Percentiles rank a stretch among this genome's conserved stretches.
phyloP scores from a whole-genome alignment of 2,113 vertebrate species.

The Stomatorhinus ivindoensis region DNA sequence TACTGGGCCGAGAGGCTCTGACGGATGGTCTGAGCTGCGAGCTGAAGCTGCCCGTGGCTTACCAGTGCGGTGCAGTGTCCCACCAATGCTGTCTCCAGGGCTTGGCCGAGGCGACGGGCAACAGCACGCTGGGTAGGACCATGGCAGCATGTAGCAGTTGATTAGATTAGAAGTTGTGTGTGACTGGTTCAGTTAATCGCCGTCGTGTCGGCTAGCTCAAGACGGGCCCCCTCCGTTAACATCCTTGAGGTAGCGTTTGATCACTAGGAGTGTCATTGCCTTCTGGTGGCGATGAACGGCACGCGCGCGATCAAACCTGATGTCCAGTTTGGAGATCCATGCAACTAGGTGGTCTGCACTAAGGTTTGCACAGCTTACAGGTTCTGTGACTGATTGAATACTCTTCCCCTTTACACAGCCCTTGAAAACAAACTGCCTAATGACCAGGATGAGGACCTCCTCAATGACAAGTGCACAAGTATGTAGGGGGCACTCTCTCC shows the following conservation, averaged over 20 bases:
- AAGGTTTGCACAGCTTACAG: neutral
- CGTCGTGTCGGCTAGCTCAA: too few relatives aligned
- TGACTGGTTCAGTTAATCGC: neutral
- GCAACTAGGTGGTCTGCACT: neutral
- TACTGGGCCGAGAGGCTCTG: constrained; percentile 71
- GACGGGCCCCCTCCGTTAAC: too few relatives aligned
- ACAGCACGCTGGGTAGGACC: constrained; percentile 32
- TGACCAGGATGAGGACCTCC: neutral
- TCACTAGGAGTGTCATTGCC: neutral
- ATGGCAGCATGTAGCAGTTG: neutral
- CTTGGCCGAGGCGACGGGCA: constrained; percentile 31
- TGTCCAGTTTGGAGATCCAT: neutral
- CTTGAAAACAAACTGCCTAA: neutral
- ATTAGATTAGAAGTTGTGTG: neutral
- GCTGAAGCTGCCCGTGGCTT: constrained; percentile 63
- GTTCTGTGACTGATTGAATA: too few relatives aligned
- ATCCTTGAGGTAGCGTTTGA: neutral
- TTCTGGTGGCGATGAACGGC: neutral
- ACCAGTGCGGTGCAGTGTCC: constrained; percentile 80
- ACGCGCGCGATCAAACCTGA: neutral
- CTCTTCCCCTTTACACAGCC: too few relatives aligned
- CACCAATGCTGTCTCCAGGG: constrained; percentile 73
- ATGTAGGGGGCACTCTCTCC: neutral
- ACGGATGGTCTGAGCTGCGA: constrained; percentile 72
- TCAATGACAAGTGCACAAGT: constrained; percentile 7